Conservation (phyloP, 1,140 invertebrate species). For the Drusus annulatus region DNA sequence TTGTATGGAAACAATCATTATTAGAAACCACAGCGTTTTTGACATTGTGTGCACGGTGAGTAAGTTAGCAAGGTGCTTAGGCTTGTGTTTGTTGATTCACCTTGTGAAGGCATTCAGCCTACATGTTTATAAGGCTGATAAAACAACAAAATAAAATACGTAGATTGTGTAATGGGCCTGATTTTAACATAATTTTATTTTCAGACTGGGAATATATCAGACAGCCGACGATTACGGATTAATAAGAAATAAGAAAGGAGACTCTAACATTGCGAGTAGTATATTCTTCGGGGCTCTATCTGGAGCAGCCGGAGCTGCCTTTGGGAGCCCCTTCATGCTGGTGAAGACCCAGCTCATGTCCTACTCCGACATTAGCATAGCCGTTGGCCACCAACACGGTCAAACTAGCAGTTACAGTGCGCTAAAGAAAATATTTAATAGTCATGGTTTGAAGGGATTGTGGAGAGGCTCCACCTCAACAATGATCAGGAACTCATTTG, state of each 20-base stretch:
- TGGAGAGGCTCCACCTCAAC: slow-evolving; percentile 85
- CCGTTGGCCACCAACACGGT: slow-evolving; percentile 90
- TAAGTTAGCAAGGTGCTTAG: too few species aligned
- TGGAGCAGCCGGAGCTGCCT: slow-evolving; percentile 65
- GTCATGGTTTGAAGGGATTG: slow-evolving; percentile 82
- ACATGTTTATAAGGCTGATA: too few species aligned
- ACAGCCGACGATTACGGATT: slow-evolving; percentile 68
- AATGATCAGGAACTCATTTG: slow-evolving; percentile 73
- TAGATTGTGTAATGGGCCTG: too few species aligned
- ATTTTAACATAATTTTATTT: slow-evolving; percentile 10
- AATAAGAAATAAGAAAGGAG: slow-evolving; percentile 65
- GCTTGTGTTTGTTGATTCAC: too few species aligned
- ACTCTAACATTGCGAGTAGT: slow-evolving; percentile 67
- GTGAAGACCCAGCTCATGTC: slow-evolving; percentile 94
- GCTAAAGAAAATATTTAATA: slow-evolving; percentile 78
- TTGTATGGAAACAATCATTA: too few species aligned
- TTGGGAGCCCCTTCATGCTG: slow-evolving; percentile 84
- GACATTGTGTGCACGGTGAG: too few species aligned
- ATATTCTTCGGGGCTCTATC: slow-evolving; percentile 66
- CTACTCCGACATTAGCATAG: slow-evolving; percentile 82
- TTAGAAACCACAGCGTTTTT: too few species aligned
- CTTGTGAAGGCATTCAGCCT: too few species aligned
- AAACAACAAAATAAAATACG: too few species aligned
- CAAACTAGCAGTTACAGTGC: slow-evolving; percentile 81
- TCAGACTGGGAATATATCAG: slow-evolving; percentile 69